Percentiles rank a stretch among this genome's conserved stretches.
Evolutionary conservation across 2,113 vertebrate species (phyloP).

Genomic region (Cyprinodon brontotheroides): DNA sequence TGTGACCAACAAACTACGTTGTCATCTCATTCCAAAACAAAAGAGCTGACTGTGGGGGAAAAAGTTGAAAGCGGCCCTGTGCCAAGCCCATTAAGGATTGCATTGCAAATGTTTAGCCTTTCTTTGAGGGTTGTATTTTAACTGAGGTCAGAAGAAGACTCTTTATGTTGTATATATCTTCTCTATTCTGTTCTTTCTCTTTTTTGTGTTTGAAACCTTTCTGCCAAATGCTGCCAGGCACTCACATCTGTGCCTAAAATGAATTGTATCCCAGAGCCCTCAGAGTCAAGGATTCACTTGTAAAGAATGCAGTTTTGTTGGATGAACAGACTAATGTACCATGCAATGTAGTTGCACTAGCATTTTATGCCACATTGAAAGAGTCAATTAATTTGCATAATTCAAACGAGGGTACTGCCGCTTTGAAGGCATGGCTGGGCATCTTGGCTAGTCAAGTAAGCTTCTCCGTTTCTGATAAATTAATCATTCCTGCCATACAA

Average conservation of each 20-base stretch:
- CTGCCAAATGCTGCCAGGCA: constrained; percentile 75
- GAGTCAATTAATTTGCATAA: constrained; percentile 99
- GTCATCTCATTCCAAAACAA: constrained; percentile 71
- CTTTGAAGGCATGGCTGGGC: constrained; percentile 91
- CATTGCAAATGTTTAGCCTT: constrained; percentile 32
- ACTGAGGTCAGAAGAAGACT: constrained; percentile 54
- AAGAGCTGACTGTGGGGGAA: constrained; percentile 55
- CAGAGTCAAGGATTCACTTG: constrained; percentile 84
- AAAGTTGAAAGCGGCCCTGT: constrained; percentile 37
- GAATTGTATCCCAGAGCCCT: constrained; percentile 84
- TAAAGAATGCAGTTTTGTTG: constrained; percentile 92
- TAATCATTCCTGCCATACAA: constrained; percentile 94
- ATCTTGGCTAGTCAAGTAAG: constrained; percentile 83
- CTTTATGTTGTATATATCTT: constrained; percentile 44
- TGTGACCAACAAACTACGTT: constrained; percentile 75
- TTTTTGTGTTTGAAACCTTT: constrained; percentile 59
- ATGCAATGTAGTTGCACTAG: constrained; percentile 95
- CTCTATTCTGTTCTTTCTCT: constrained; percentile 9
- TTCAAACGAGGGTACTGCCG: constrained; percentile 92
- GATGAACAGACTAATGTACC: constrained; percentile 99
- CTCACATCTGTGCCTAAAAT: constrained; percentile 84
- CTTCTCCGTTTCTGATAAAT: constrained; percentile 90
- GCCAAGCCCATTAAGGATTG: constrained; percentile 42
- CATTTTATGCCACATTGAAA: constrained; percentile 99
- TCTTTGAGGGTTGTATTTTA: constrained; percentile 45